Conservation (phyloP, 2,888 invertebrate species). For the Idaea dimidiata region DNA sequence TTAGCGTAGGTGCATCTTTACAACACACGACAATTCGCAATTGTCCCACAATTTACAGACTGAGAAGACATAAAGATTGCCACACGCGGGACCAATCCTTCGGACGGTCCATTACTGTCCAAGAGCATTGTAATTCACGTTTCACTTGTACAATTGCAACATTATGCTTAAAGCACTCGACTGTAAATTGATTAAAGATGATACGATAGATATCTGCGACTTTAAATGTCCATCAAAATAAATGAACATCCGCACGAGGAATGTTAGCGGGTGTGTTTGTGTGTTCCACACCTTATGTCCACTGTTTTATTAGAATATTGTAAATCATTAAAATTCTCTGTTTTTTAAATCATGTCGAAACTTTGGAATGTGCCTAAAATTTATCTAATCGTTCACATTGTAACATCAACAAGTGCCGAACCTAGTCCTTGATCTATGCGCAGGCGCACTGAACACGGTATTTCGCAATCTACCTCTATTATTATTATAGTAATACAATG, state of each 20-base stretch:
- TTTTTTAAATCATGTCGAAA: conserved; percentile 24
- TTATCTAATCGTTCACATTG: conserved; percentile 57
- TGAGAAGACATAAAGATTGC: conserved; percentile 32
- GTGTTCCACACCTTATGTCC: not conserved
- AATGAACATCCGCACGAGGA: not conserved
- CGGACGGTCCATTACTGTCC: conserved; percentile 38
- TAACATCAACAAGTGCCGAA: conserved; percentile 46
- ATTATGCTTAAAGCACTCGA: conserved; percentile 25
- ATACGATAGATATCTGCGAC: conserved; percentile 29
- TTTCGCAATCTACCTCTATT: conserved; percentile 57
- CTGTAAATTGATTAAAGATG: conserved; percentile 39
- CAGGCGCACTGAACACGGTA: conserved; percentile 35
- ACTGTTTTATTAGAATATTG: not conserved
- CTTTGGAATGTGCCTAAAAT: conserved; percentile 33
- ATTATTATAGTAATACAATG: conserved; percentile 54
- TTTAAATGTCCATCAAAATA: conserved; percentile 23
- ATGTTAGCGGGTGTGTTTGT: not conserved
- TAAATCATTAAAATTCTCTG: not conserved
- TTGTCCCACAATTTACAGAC: conserved; percentile 24
- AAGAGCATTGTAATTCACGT: conserved; percentile 38
- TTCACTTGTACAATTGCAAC: conserved; percentile 33
- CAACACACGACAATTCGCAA: conserved; percentile 16
- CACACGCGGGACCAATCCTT: conserved; percentile 36
- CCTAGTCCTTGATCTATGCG: conserved; percentile 72
- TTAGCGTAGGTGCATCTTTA: conserved; percentile 20